Base-by-base conservation (phyloP, 2,888 invertebrate species). In the Bombyx huttoni region DNA sequence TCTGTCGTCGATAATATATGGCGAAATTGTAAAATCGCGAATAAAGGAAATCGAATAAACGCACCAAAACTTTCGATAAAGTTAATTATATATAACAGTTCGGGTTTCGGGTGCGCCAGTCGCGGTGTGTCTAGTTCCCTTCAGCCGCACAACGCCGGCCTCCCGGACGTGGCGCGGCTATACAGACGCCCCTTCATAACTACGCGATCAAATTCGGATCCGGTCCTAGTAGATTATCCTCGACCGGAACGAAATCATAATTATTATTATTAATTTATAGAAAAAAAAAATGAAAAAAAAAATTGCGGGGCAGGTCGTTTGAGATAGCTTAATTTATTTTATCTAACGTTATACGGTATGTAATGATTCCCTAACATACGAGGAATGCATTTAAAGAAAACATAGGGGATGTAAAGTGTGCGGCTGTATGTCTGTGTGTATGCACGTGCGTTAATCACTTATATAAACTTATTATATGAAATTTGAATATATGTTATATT, bases 361-460 rank as follows among this genome's bases (percentile, higher is more conserved):
- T 47, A 48, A 40, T 52, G 47, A 50, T 52, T 45, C 51, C 51
- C 49, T 53, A 53, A 53, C 46, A 51, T 51, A 40, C 47, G 47
- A 49, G 47, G 40, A 53, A 77, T 76, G 85, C 84, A 84, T 84
- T 85, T 84, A 84, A 76, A 75, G 69, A 54, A 71, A 59, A 59
- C 58, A 65, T 69, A 69, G 73, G 68, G n/a, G 70, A 64, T 72
- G 70, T 70, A 64, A 65, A 12, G 33, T 50, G 40, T 53, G 24
- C 47, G 47, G 50, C 13, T 52, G 52, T 52, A 34, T 53, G 53
- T 34, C 5, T 53, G 54, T 51, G 35, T 51, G 54, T 46, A 46
- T 49, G 52, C 35, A 52, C 14, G 52, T 51, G 48, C 33, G 49
- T 53, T 40, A 47, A 34, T 50, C 51, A 55, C 51, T 51, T 52